phyloP scores from a whole-genome alignment of 2,113 vertebrate genomes.

The Ammodytes marinus region DNA sequence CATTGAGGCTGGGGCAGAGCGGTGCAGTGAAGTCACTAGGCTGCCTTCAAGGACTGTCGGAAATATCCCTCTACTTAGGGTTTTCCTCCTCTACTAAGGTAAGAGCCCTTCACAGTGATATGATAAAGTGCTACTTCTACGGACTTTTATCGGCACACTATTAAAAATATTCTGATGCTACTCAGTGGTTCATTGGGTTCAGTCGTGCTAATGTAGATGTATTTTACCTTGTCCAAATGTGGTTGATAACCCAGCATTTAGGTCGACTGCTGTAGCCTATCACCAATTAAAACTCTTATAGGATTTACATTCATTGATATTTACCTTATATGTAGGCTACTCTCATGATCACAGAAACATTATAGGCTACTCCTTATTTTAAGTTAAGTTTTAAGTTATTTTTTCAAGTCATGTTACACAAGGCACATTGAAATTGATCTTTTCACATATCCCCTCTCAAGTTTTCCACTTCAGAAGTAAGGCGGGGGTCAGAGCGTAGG shows the following conservation, averaged over 20 bases:
- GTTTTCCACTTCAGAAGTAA: no score
- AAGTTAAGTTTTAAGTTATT: not conserved
- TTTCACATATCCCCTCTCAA: no score
- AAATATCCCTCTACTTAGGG: not conserved
- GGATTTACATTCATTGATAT: not conserved
- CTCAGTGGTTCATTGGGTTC: not conserved
- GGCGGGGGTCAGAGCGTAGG: no score
- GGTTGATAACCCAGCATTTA: not conserved
- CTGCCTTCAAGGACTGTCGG: conserved; percentile 25
- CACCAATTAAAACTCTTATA: not conserved
- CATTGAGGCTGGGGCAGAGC: conserved; percentile 68
- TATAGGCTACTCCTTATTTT: not conserved
- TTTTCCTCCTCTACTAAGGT: not conserved
- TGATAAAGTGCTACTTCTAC: not conserved
- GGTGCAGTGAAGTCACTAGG: conserved; percentile 63
- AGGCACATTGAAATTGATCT: no score
- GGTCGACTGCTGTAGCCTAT: not conserved
- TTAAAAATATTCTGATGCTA: not conserved
- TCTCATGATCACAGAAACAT: not conserved
- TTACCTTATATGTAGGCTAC: not conserved
- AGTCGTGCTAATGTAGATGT: not conserved
- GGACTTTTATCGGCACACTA: not conserved
- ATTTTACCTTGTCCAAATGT: not conserved
- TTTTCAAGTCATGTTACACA: no score
- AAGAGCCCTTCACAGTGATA: not conserved